Base-by-base conservation (phyloP, 2,113 vertebrate species). In the Sturnira hondurensis region DNA sequence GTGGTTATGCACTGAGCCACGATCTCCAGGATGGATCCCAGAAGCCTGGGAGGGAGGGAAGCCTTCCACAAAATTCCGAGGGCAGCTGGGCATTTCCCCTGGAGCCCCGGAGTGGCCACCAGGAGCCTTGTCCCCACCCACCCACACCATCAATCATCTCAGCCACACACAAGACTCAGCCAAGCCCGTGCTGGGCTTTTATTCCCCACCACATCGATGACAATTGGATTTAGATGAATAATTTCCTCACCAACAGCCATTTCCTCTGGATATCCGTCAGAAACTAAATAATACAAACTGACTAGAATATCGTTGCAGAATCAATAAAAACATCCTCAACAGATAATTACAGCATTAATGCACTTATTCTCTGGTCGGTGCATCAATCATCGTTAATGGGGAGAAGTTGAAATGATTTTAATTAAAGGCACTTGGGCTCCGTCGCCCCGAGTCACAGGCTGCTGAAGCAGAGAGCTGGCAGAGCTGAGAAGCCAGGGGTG, bases 211-310 rank as follows among this genome's bases (percentile, higher is more conserved):
- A 6, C 91, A 96, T 98, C 98, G 80, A 98, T 98, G 93, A 91
- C 95, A 98, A 98, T 97, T 98, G 95, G 91, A 98, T 98, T 97
- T 95, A 80, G 89, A 94, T 98, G 12, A 98, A 93, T 98, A 97
- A 98, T 98, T 98, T 97, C 96, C 98, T 93, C 97, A 98, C 96
- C 98, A 97, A 96, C 95, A 97, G 94, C 86, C 86, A 50, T 97
- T 93, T 98, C 97, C 97, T 92, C 95, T 93, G 97, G 88, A 98
- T 93, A 96, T 97, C 97, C 97, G 74, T 91, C 88, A 71, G 97
- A 97, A 97, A 97, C 91, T 92, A 96, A 97, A 98, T 94, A 97
- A 98, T 95, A 93, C 91, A 98, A 98, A 97, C 85, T 84, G 97
- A 98, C 98, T 96, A 96, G 97, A 98, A 97, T 96, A 97, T 96